These are phyloP conservation scores for Drosophila falleni DNA, from an alignment of 2,888 invertebrate genomes.

Conservation along the genomic window DNA sequence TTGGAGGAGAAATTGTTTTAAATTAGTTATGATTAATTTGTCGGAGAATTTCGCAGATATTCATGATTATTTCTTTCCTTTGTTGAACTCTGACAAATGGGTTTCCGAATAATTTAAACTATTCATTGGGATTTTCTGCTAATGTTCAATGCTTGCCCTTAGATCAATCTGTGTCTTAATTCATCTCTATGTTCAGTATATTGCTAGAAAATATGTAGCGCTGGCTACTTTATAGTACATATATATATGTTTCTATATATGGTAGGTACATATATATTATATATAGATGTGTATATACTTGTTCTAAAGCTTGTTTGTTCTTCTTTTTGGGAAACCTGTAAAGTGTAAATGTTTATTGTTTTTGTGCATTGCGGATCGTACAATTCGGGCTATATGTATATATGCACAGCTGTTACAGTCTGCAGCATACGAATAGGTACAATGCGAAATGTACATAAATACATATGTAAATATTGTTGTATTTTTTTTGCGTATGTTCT, in stretches of 20 bases:
- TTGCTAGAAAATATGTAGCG: constrained; percentile 70
- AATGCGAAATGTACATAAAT: constrained; percentile 17
- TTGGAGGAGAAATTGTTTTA: constrained; percentile 2
- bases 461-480: constrained; percentile 51
- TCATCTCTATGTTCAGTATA: constrained; percentile 43
- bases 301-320: constrained; percentile 69
- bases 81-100: not conserved
- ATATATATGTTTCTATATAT: constrained; percentile 6
- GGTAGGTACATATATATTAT: constrained; percentile 30
- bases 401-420: constrained; percentile 70
- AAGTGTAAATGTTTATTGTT: constrained; percentile 66
- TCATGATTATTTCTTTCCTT: not conserved
- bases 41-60: constrained; percentile 5
- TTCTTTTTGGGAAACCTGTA: constrained; percentile 73
- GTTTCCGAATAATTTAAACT: not conserved
- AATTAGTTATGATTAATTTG: constrained; percentile 7
- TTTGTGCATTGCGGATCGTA: constrained; percentile 47
- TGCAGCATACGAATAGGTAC: constrained; percentile 32
- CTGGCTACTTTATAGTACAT: constrained; percentile 41
- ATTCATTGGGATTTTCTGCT: not conserved
- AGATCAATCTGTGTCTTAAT: constrained; percentile 11
- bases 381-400: constrained; percentile 37
- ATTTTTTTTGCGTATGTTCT: constrained; percentile 51
- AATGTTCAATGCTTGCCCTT: constrained; percentile 18
- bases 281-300: constrained; percentile 37